Conservation (phyloP, 2,797 vertebrate species). For the Characodon lateralis region DNA sequence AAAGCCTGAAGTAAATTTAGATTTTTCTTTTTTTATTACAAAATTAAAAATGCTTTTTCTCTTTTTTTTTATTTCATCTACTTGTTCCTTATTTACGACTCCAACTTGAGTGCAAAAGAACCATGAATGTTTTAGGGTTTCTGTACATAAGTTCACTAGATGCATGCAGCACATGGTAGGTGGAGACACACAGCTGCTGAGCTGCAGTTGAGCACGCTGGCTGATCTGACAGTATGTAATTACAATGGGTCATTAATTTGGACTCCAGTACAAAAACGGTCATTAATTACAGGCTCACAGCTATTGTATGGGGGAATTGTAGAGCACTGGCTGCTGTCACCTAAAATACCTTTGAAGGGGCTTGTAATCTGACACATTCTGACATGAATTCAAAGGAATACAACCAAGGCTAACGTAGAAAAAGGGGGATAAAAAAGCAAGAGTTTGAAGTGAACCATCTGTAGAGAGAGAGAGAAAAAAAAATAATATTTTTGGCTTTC, state of each 20-base stretch:
- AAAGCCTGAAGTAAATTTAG: not conserved
- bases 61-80: not conserved
- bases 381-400: not conserved
- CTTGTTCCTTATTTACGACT: not conserved
- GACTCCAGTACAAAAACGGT: constrained; percentile 5
- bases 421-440: not conserved
- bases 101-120: not conserved
- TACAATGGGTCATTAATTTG: not conserved
- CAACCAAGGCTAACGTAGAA: not conserved
- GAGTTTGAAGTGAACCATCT: not conserved
- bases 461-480: not conserved
- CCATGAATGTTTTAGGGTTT: not conserved
- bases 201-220: not conserved
- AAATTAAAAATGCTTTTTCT: not conserved
- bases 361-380: not conserved
- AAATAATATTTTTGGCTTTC: not conserved
- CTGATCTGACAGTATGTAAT: constrained; percentile 1
- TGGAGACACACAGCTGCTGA: not conserved
- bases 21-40: not conserved
- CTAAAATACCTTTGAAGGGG: constrained; percentile 43
- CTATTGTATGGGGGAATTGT: constrained; percentile 13
- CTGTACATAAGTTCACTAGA: not conserved
- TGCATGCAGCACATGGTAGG: not conserved
- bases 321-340: constrained; percentile 28
- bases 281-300: constrained; percentile 52